Evolutionary conservation across 1,140 invertebrate species (phyloP).

Genomic region (Drosophila setifemur): DNA sequence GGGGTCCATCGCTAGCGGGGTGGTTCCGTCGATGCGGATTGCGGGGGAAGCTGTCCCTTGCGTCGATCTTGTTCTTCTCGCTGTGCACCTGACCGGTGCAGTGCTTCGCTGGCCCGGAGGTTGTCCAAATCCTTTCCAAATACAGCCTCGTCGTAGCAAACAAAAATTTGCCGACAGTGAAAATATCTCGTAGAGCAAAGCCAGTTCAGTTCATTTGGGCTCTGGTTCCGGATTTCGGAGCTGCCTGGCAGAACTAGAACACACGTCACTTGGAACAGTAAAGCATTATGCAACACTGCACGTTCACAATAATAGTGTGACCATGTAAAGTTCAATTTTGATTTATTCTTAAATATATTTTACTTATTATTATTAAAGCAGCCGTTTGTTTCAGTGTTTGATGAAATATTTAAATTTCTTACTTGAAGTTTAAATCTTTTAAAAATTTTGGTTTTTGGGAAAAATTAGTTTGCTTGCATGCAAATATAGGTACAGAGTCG

Average conservation of each 20-base stretch:
- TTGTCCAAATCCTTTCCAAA: background rate
- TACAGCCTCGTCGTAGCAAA: no score
- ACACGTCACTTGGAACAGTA: slow-evolving; percentile 1
- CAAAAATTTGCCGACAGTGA: slow-evolving; percentile 32
- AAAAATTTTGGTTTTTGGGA: no score
- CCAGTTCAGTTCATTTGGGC: slow-evolving; percentile 5
- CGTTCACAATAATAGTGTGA: background rate
- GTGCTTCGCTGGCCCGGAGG: background rate
- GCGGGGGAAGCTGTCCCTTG: slow-evolving; percentile 18
- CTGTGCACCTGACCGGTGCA: slow-evolving; percentile 2
- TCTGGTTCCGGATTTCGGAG: background rate
- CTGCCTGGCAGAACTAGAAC: slow-evolving; percentile 9
- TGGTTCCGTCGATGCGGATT: slow-evolving; percentile 11
- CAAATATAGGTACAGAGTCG: no score
- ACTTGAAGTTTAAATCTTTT: no score
- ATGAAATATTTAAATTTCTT: no score
- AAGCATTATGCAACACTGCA: background rate
- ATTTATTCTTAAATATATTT: background rate
- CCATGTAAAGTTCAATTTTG: background rate
- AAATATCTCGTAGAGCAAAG: slow-evolving; percentile 7
- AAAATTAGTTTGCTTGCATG: no score
- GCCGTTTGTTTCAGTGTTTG: no score
- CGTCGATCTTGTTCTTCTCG: slow-evolving; percentile 4
- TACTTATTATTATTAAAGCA: no score
- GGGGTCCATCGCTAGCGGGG: background rate